These are phyloP conservation scores for Drepana arcuata DNA, from an alignment of 1,140 invertebrate species.

Conservation along the genomic window DNA sequence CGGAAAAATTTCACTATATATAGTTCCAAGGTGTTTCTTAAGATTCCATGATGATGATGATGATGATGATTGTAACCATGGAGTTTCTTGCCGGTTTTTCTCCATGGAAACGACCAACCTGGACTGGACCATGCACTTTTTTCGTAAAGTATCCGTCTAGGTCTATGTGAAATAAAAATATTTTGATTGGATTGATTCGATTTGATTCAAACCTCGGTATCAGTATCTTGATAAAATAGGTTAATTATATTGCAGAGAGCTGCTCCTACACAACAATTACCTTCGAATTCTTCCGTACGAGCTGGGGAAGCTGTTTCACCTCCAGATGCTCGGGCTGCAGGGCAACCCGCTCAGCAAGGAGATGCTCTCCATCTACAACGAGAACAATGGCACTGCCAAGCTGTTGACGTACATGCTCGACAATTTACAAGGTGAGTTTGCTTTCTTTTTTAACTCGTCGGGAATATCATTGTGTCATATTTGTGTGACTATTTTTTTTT, in stretches of 20 bases:
- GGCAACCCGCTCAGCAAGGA: conserved; percentile 96
- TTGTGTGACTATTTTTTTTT: too few relatives aligned
- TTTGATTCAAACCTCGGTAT: conserved; percentile 1
- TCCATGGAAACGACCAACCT: too few relatives aligned
- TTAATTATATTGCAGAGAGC: conserved; percentile 80
- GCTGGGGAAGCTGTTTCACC: conserved; percentile 97
- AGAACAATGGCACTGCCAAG: conserved; percentile 94
- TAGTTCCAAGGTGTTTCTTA: too few relatives aligned
- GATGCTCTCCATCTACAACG: conserved; percentile 91
- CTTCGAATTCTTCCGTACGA: conserved; percentile 95
- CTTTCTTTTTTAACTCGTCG: background rate
- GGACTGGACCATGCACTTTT: too few relatives aligned
- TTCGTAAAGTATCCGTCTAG: too few relatives aligned
- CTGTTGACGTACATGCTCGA: conserved; percentile 95
- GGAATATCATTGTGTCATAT: too few relatives aligned
- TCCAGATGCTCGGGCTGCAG: conserved; percentile 90
- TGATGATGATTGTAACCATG: too few relatives aligned
- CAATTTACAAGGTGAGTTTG: conserved; percentile 91
- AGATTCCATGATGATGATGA: too few relatives aligned
- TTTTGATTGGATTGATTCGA: too few relatives aligned
- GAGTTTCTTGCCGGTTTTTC: too few relatives aligned
- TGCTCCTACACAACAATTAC: conserved; percentile 95
- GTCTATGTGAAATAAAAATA: too few relatives aligned
- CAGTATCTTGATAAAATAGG: conserved; percentile 1
- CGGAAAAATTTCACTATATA: too few relatives aligned